Evolutionary conservation across 1,140 invertebrate genomes (phyloP).

Genomic region (Cryptotermes secundus): DNA sequence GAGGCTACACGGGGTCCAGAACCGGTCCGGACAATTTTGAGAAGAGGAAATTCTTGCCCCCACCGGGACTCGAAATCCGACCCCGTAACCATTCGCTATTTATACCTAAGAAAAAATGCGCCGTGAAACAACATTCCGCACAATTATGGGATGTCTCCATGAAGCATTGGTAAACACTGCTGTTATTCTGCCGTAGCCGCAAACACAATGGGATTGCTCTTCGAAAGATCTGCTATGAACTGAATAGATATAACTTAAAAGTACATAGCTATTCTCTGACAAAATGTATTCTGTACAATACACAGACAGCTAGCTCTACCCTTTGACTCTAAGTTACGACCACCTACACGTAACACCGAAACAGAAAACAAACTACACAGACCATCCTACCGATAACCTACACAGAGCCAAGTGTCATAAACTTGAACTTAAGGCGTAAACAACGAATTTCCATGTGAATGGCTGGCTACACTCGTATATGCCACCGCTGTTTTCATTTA

Average conservation of each 20-base stretch:
- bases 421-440: not conserved
- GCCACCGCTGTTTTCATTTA: not conserved
- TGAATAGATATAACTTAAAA: not conserved
- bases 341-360: not conserved
- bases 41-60: too few species aligned
- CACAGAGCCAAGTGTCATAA: not conserved
- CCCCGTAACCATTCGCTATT: too few species aligned
- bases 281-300: not conserved
- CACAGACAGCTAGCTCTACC: not conserved
- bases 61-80: too few species aligned
- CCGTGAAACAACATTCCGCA: too few species aligned
- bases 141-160: too few species aligned
- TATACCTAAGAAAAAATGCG: too few species aligned
- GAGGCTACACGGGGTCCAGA: too few species aligned
- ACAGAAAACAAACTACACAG: not conserved
- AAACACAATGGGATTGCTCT: too few species aligned
- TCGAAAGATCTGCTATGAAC: too few species aligned
- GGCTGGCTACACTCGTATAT: not conserved
- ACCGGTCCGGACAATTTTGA: too few species aligned
- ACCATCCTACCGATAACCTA: conserved; percentile 9
- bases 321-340: not conserved
- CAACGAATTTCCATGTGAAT: conserved; percentile 4
- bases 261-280: not conserved
- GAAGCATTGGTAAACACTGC: too few species aligned
- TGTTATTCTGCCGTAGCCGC: too few species aligned